These are phyloP conservation scores for Protonibea diacanthus DNA, from an alignment of 2,797 vertebrate genomes.

Conservation along the genomic window DNA sequence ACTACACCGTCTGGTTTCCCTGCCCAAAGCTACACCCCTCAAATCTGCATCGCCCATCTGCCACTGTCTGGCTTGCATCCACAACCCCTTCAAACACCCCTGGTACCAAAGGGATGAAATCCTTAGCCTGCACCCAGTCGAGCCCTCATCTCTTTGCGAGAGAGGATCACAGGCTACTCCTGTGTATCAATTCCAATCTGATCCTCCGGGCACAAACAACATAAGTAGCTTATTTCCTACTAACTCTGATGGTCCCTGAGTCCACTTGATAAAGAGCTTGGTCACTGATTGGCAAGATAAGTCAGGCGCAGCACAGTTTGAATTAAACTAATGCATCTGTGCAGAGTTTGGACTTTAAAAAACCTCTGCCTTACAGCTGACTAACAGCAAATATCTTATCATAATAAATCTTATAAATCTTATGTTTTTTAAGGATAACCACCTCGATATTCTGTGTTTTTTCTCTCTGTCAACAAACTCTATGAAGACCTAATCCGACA, in stretches of 20 bases:
- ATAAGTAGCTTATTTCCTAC: constrained; percentile 71
- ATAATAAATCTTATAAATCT: neutral
- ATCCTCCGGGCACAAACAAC: constrained; percentile 42
- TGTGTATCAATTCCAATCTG: constrained; percentile 52
- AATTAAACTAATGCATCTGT: constrained; percentile 10
- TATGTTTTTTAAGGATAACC: neutral
- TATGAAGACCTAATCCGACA: neutral
- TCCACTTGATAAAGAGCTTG: constrained; percentile 56
- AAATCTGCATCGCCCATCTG: constrained; percentile 70
- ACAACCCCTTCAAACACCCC: constrained; percentile 35
- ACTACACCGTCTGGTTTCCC: constrained; percentile 30
- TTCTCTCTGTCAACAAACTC: neutral
- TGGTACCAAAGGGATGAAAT: constrained; percentile 55
- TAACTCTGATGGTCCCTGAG: constrained; percentile 44
- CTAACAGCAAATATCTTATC: neutral
- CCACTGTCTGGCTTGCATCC: constrained; percentile 57
- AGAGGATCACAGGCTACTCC: constrained; percentile 56
- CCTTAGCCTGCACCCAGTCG: constrained; percentile 38
- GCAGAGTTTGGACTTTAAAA: neutral
- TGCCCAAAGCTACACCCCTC: constrained; percentile 42
- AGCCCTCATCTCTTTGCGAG: constrained; percentile 56
- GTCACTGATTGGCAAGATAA: constrained; percentile 35
- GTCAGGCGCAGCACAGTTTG: neutral
- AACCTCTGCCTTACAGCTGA: neutral
- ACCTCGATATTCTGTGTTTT: neutral